A percentile compares a stretch with the other conserved stretches of the same genome.
Conservation (phyloP, 2,888 invertebrate species). For the Dicyrtomina minuta region DNA sequence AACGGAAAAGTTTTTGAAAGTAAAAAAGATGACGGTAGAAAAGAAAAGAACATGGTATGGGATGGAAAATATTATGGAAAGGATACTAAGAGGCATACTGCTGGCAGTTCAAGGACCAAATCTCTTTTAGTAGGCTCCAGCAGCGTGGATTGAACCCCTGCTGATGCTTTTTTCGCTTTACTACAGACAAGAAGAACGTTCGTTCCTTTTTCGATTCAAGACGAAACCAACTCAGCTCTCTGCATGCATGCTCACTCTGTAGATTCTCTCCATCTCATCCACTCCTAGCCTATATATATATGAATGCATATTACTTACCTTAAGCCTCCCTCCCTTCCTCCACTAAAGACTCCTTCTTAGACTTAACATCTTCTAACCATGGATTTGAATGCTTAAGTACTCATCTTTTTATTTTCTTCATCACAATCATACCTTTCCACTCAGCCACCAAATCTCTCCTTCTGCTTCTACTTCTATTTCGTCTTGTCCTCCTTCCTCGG, state of each 20-base stretch:
- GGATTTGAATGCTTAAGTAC: conserved; percentile 35
- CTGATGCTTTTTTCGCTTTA: conserved; percentile 52
- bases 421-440: conserved; percentile 12
- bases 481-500: no score
- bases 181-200: conserved; percentile 12
- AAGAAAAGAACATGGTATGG: conserved; percentile 32
- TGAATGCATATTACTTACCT: neutral
- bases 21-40: conserved; percentile 21
- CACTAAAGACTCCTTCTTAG: no score
- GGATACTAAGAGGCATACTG: conserved; percentile 19
- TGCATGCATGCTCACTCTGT: conserved; percentile 18
- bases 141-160: conserved; percentile 52
- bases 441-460: conserved; percentile 1
- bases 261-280: neutral
- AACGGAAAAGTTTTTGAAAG: conserved; percentile 10
- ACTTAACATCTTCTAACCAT: neutral
- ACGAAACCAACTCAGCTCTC: conserved; percentile 19
- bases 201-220: conserved; percentile 24
- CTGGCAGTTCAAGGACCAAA: conserved; percentile 53
- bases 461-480: no score
- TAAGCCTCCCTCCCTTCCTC: no score
- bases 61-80: conserved; percentile 24
- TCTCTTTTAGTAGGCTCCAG: conserved; percentile 51
- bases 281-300: neutral
- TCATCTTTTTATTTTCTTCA: conserved; percentile 37